These are phyloP conservation scores for Epizoanthus stellaris DNA, from an alignment of 92 coral and sea anemone species.

Conservation along the genomic window DNA sequence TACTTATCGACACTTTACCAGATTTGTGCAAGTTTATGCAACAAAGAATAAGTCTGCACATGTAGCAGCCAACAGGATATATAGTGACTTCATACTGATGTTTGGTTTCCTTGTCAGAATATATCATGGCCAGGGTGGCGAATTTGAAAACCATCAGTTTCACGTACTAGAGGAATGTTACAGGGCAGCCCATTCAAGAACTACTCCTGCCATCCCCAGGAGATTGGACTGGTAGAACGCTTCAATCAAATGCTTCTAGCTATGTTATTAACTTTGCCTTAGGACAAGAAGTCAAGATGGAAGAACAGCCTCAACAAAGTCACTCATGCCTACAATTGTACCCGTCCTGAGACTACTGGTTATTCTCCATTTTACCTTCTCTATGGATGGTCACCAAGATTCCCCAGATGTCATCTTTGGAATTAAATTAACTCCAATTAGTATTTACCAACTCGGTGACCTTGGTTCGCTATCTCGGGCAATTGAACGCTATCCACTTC, in stretches of 20 bases:
- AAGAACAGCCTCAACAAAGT: constrained; percentile 69
- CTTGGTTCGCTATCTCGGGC: no score
- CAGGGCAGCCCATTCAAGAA: constrained; percentile 35
- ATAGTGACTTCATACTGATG: constrained; percentile 10
- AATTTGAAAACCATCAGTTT: constrained; percentile 18
- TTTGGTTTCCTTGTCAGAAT: constrained; percentile 21
- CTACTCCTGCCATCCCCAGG: constrained; percentile 70
- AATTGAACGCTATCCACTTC: no score
- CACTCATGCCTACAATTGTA: constrained; percentile 63
- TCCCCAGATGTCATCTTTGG: no score
- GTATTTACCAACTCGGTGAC: no score
- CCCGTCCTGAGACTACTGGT: constrained; percentile 59
- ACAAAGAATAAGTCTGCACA: constrained; percentile 41
- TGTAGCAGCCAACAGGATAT: constrained; percentile 19
- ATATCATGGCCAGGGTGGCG: constrained; percentile 14
- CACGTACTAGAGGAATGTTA: constrained; percentile 1
- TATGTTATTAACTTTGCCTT: constrained; percentile 67
- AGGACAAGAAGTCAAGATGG: constrained; percentile 58
- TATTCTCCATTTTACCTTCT: constrained; percentile 57
- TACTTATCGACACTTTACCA: constrained; percentile 45
- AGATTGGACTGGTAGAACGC: constrained; percentile 67
- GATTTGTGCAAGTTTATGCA: constrained; percentile 42
- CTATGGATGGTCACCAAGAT: constrained; percentile 58
- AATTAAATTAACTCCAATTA: no score
- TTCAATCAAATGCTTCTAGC: constrained; percentile 63